Base-by-base conservation (phyloP, 2,113 vertebrate genomes). In the Embiotoca jacksoni region DNA sequence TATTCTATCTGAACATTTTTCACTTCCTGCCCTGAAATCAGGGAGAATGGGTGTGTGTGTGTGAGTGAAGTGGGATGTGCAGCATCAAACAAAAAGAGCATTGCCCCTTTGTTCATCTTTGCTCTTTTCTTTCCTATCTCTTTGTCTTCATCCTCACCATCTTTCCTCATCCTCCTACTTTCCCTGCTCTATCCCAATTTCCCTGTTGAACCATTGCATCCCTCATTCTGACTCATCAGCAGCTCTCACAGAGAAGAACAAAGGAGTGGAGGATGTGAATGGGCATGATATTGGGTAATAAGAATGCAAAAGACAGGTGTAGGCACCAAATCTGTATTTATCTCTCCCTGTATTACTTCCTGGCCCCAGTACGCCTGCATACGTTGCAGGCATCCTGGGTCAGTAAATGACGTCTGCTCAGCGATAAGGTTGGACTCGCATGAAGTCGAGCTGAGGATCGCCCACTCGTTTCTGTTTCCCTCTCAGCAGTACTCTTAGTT, bases 401-500 rank as follows among this genome's bases (percentile, higher is more conserved):
- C 88, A 80, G 55, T n/a, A 47, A 70, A 67, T 75, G 79, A 81
- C 59, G 56, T 73, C 61, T 61, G 71, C 70, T 72, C 13, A 3
- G 72, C 7, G 60, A 44, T 35, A 65, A 79, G 85, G 56, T 52
- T 53, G 76, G 57, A 78, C 64, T 76, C 32, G 2, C 16, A 50
- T 81, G 84, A 76, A 89, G 83, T 67, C 50, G 78, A 71, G 72
- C 73, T 36, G 80, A 67, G 72, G 79, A 72, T 84, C 84, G 44
- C 90, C 82, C 91, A 86, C 85, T 87, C 64, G 15, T 64, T 23
- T 89, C 85, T 57, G 74, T 75, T 81, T 79, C 67, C 86, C 83
- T 83, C 89, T 84, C 81, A 82, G 80, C 81, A 81, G 77, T 72
- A 15, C 66, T 91, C 85, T 91, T 83, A 41, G 58, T 90, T 89